A percentile compares a stretch with the other conserved stretches of the same genome.
phyloP scores from a whole-genome alignment of 2,113 vertebrate genomes.

The Urocolius indicus region DNA sequence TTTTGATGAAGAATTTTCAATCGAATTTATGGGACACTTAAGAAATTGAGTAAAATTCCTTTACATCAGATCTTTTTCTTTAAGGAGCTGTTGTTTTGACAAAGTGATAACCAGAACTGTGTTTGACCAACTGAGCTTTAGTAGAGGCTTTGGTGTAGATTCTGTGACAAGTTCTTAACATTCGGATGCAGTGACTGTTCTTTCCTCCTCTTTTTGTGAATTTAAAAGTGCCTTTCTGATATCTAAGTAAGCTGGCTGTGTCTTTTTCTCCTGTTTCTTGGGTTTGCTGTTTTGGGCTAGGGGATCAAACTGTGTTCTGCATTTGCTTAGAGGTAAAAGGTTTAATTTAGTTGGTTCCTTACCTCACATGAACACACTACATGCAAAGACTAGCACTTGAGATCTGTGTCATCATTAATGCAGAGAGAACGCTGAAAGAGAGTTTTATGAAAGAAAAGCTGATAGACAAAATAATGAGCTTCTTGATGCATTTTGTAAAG shows the following conservation, averaged over 20 bases:
- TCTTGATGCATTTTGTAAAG: not conserved
- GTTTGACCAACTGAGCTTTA: not conserved
- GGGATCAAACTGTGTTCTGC: not conserved
- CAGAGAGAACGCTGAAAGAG: not conserved
- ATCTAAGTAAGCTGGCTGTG: not conserved
- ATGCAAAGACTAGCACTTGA: not conserved
- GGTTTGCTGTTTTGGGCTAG: not conserved
- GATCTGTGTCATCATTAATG: not conserved
- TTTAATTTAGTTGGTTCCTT: not conserved
- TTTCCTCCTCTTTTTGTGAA: not conserved
- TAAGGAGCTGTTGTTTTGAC: not conserved
- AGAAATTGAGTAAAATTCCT: not conserved
- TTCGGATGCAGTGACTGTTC: not conserved
- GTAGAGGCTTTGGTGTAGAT: not conserved
- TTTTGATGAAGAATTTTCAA: not conserved
- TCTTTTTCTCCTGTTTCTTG: not conserved
- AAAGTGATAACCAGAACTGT: not conserved
- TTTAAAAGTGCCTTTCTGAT: not conserved
- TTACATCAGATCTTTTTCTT: not conserved
- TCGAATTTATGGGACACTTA: not conserved
- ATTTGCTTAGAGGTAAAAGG: not conserved
- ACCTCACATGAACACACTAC: not conserved
- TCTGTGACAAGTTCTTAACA: not conserved
- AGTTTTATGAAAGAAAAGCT: not conserved
- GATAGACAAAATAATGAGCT: not conserved